Evolutionary conservation across 2,113 vertebrate genomes (phyloP), one percentile per base, ranked within the genome.

Genomic region (Nesogale talazaci): DNA sequence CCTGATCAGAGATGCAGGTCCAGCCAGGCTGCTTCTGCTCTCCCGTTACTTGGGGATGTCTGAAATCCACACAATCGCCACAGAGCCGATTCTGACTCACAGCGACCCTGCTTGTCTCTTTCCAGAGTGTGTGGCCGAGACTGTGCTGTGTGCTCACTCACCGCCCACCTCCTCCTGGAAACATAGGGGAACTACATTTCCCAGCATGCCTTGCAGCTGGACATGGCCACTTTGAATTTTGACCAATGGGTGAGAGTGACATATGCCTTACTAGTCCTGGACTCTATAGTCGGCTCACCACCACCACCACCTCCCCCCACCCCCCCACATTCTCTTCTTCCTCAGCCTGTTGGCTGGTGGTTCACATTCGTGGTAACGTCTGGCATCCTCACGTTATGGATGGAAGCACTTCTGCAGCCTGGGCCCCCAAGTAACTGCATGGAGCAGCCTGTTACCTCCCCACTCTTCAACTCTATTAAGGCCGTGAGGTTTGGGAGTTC

Each of bases 181-280:
- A 72, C 14, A n/a, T 4, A 40, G 74, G 20, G 14, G 6, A 82
- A 46, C 56, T 52, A 36, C 36, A 72, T 70, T 72, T 88, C 81
- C 80, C 67, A 59, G 83, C 11, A 25, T 59, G 70, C 88, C 80
- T 6, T 94, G 91, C 25, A n/a, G 83, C 59, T 29, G 40, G 70
- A 14, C 40, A 15, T 16, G 42, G 29, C 38, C 84, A 42, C 46
- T 20, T 14, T n/a, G 65, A 12, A 22, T 6, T 85, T 31, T 57
- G 79, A n/a, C 38, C 65, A 65, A 10, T 16, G 34, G 69, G 56
- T 14, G 3, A 67, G 29, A 34, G 84, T 16, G 40, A 7, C 9
- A 9, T 0, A 20, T 0, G 27, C n/a, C 0, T 22, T n/a, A 61
- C 12, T 29, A 14, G 74, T 78, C 40, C 59, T 59, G 40, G 29